A percentile compares a stretch with the other conserved stretches of the same genome.
Conservation (phyloP, 2,113 vertebrate genomes). For the Uria lomvia region DNA sequence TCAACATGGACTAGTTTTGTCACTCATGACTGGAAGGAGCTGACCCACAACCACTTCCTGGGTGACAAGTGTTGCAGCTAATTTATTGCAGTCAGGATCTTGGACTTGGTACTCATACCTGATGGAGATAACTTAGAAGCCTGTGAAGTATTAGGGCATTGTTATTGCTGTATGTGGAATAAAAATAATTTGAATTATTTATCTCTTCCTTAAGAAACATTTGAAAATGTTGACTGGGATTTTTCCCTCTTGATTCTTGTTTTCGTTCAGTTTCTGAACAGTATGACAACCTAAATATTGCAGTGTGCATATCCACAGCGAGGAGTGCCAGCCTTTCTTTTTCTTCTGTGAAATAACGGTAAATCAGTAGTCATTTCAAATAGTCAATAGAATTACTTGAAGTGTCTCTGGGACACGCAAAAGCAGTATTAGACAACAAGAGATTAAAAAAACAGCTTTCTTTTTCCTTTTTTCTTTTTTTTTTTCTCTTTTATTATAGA, state of each 20-base stretch:
- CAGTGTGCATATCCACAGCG: not conserved
- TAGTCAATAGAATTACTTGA: not conserved
- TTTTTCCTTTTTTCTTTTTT: too few species aligned
- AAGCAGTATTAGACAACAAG: not conserved
- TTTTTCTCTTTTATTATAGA: not conserved
- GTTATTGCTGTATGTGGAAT: not conserved
- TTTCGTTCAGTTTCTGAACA: not conserved
- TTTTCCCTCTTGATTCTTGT: not conserved
- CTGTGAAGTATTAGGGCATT: not conserved
- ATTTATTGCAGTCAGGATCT: not conserved
- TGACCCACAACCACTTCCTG: not conserved
- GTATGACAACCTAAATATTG: not conserved
- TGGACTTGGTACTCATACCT: not conserved
- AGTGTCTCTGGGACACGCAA: not conserved
- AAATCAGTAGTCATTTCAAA: not conserved
- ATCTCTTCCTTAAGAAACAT: not conserved
- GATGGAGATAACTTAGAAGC: not conserved
- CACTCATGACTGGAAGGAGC: not conserved
- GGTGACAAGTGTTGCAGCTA: not conserved
- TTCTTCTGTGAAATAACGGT: not conserved
- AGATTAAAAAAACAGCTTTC: not conserved
- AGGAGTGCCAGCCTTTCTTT: not conserved
- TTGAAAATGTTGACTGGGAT: not conserved
- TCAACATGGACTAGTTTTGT: not conserved
- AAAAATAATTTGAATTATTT: not conserved